Evolutionary conservation across 2,888 invertebrate genomes (phyloP).

Genomic region (Drosophila picticornis): DNA sequence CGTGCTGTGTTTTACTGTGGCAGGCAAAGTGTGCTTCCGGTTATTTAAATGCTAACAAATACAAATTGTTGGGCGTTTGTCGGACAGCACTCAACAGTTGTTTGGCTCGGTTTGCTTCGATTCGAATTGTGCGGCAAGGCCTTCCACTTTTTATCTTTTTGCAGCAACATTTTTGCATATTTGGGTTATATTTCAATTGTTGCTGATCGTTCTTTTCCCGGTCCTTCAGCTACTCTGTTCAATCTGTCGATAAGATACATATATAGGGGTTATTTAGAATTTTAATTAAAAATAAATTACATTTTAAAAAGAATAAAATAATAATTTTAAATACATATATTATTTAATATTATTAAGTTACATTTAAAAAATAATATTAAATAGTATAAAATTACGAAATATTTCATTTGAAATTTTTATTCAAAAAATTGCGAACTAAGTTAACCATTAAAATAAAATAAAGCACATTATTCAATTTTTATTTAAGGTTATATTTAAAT

Average conservation of each 20-base stretch:
- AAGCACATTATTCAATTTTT: not conserved
- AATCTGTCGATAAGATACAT: not conserved
- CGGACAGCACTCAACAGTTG: slow-evolving; percentile 75
- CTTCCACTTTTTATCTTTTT: slow-evolving; percentile 44
- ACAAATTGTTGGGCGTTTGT: slow-evolving; percentile 71
- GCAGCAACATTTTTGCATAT: slow-evolving; percentile 52
- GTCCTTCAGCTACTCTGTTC: not conserved
- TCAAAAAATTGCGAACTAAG: not conserved
- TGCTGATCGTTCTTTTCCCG: slow-evolving; percentile 1
- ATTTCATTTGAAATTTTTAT: not conserved
- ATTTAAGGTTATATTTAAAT: not conserved
- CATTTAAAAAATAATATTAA: not conserved
- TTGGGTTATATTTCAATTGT: slow-evolving; percentile 63
- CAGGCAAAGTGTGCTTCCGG: slow-evolving; percentile 64
- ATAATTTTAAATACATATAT: not conserved
- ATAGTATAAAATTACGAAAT: not conserved
- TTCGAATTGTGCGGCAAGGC: slow-evolving; percentile 38
- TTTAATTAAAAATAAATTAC: not conserved
- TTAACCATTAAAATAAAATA: not conserved
- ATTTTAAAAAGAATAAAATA: not conserved
- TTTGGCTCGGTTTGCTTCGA: slow-evolving; percentile 49
- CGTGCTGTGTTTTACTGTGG: slow-evolving; percentile 35
- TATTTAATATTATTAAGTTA: not conserved
- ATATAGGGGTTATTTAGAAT: not conserved
- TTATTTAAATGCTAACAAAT: slow-evolving; percentile 80